These are phyloP conservation scores for Synodontis membranacea DNA, from an alignment of 2,113 vertebrate genomes.

Conservation along the genomic window DNA sequence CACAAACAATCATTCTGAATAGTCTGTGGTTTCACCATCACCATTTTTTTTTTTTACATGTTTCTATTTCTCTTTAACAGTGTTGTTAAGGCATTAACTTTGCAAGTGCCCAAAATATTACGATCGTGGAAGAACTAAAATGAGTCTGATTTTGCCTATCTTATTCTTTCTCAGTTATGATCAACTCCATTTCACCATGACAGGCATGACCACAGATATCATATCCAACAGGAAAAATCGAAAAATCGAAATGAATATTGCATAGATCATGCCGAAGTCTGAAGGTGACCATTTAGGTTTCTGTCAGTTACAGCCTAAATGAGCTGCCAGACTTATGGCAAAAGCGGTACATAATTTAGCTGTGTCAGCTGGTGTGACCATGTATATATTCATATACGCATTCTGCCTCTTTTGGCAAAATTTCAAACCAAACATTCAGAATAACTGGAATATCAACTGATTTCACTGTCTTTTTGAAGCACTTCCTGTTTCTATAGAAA, in stretches of 20 bases:
- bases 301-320: slow-evolving; percentile 52
- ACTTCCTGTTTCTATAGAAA: neutral
- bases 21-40: neutral
- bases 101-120: neutral
- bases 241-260: slow-evolving; percentile 47
- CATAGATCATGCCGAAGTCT: slow-evolving; percentile 39
- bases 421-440: neutral
- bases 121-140: slow-evolving; percentile 8
- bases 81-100: neutral
- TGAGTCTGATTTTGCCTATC: slow-evolving; percentile 11
- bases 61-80: neutral
- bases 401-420: neutral
- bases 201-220: slow-evolving; percentile 11
- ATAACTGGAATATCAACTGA: neutral
- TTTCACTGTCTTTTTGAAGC: neutral
- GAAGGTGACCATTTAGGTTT: slow-evolving; percentile 47
- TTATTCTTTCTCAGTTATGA: neutral
- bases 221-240: slow-evolving; percentile 6
- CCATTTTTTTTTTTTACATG: neutral
- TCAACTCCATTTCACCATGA: slow-evolving; percentile 30
- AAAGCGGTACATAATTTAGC: neutral
- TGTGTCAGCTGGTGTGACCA: neutral
- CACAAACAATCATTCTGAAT: neutral
- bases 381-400: neutral
- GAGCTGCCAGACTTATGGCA: slow-evolving; percentile 48